Conservation (phyloP, 1,140 invertebrate genomes). For the Chelonus insularis region DNA sequence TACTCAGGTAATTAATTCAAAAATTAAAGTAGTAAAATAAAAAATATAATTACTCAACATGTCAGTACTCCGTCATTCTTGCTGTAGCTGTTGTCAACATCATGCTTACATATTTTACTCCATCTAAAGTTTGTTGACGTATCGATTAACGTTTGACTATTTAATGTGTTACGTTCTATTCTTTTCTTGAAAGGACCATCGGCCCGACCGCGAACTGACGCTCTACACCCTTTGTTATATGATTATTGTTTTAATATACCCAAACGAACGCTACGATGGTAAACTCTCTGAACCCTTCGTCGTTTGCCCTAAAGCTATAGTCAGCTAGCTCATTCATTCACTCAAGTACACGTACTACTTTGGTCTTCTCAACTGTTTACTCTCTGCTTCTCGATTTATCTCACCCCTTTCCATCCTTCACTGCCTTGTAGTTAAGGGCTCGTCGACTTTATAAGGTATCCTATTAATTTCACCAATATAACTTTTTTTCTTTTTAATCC, state of each 20-base stretch:
- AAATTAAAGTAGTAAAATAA: too few relatives aligned
- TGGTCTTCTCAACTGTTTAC: conserved; percentile 29
- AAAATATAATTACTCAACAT: too few relatives aligned
- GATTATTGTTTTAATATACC: conserved; percentile 53
- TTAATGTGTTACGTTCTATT: conserved; percentile 34
- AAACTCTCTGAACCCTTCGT: conserved; percentile 26
- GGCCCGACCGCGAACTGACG: conserved; percentile 39
- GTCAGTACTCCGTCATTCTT: too few relatives aligned
- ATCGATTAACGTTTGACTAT: not conserved
- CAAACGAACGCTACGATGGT: conserved; percentile 20
- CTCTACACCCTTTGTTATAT: conserved; percentile 50
- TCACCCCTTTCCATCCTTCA: conserved; percentile 11
- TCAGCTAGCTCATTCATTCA: conserved; percentile 34
- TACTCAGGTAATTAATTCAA: too few relatives aligned
- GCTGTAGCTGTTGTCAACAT: not conserved
- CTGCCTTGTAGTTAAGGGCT: not conserved
- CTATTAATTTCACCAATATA: conserved; percentile 11
- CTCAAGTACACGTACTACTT: conserved; percentile 32
- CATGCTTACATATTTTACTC: not conserved
- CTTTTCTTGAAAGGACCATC: conserved; percentile 52
- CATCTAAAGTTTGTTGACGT: not conserved
- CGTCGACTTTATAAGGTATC: not conserved
- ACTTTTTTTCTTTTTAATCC: conserved; percentile 4
- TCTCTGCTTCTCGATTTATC: conserved; percentile 26
- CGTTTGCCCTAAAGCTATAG: conserved; percentile 29